Evolutionary conservation across 2,113 vertebrate genomes (phyloP).

Genomic region (Pterocles burchelli): DNA sequence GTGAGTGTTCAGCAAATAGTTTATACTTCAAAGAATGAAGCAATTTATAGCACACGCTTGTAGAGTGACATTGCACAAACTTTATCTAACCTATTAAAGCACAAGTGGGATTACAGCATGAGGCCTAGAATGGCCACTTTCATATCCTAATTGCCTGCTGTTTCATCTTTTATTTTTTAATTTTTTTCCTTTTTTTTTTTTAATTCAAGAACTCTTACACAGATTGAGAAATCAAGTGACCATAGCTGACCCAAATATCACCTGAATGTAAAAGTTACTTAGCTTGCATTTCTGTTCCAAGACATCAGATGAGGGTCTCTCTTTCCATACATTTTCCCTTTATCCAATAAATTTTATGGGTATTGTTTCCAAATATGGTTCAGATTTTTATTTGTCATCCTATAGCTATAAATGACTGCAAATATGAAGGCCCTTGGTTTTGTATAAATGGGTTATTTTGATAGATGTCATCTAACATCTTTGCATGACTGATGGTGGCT

Average conservation of each 20-base stretch:
- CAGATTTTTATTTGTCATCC: slow-evolving; percentile 12
- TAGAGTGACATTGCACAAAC: neutral
- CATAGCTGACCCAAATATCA: neutral
- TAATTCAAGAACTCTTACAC: neutral
- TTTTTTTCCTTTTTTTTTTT: too few relatives aligned
- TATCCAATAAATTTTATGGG: neutral
- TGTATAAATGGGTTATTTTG: neutral
- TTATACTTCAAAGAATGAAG: neutral
- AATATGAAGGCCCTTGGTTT: neutral
- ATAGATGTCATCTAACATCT: neutral
- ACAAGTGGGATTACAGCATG: neutral
- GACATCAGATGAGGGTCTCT: neutral
- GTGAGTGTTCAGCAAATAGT: neutral
- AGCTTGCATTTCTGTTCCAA: neutral
- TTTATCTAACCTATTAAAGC: slow-evolving; percentile 38
- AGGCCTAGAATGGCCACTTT: slow-evolving; percentile 11
- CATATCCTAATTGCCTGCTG: neutral
- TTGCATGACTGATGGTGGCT: neutral
- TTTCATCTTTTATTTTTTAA: too few relatives aligned
- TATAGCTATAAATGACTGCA: neutral
- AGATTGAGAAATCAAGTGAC: neutral
- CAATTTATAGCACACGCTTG: neutral
- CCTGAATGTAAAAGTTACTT: neutral
- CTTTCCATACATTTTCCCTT: neutral
- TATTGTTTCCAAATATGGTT: slow-evolving; percentile 28